Evolutionary conservation across 2,797 vertebrate species (phyloP).

Genomic region (Brotogeris chrysoptera): DNA sequence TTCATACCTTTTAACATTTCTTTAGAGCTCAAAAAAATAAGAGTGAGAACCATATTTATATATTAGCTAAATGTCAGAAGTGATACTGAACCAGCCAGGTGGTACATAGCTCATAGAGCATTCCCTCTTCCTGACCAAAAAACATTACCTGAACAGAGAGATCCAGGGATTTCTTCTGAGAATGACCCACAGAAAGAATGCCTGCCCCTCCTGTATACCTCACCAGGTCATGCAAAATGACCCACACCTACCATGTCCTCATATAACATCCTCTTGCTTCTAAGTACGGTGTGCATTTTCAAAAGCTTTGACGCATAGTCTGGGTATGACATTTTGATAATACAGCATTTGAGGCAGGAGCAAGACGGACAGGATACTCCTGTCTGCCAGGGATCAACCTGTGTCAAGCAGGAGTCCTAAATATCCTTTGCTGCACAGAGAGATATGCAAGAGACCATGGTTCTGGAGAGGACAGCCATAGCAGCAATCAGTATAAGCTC

Average conservation of each 20-base stretch:
- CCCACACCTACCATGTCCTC: neutral
- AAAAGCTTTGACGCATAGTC: neutral
- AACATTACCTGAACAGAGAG: neutral
- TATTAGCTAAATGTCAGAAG: constrained; percentile 11
- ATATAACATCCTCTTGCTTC: neutral
- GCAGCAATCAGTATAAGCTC: neutral
- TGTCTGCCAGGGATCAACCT: neutral
- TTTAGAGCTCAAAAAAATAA: constrained; percentile 4
- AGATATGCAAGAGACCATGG: neutral
- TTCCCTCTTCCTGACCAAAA: neutral
- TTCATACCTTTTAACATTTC: constrained; percentile 37
- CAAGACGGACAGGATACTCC: neutral
- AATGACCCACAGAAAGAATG: neutral
- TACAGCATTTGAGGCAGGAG: neutral
- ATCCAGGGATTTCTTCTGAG: neutral
- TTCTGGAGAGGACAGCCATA: neutral
- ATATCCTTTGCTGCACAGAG: neutral
- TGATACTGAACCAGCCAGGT: neutral
- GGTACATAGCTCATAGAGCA: neutral
- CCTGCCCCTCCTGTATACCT: neutral
- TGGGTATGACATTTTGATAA: neutral
- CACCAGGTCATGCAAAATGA: neutral
- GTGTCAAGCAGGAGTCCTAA: neutral
- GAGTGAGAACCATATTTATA: neutral
- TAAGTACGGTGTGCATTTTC: neutral